Conservation (phyloP, 2,888 invertebrate species). For the Dryomyza anilis region DNA sequence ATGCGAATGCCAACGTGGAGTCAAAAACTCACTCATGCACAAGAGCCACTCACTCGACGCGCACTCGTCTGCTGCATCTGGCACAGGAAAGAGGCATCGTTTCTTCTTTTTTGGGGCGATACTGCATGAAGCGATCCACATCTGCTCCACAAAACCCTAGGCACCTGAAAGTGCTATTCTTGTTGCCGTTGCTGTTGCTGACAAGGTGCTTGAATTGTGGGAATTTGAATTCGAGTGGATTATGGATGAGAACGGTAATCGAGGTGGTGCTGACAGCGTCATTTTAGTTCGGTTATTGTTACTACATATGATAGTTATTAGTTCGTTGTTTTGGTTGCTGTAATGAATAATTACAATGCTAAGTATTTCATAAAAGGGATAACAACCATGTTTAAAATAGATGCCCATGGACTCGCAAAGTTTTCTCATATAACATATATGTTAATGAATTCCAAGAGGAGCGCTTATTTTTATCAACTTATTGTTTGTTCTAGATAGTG, state of each 20-base stretch:
- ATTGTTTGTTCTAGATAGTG: not conserved
- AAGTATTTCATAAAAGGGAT: slow-evolving; percentile 12
- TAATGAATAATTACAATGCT: slow-evolving; percentile 22
- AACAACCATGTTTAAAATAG: not conserved
- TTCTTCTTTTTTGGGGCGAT: no score
- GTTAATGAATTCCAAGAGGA: slow-evolving; percentile 10
- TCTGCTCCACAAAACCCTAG: not conserved
- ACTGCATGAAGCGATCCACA: not conserved
- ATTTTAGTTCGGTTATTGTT: slow-evolving; percentile 8
- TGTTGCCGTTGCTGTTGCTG: slow-evolving; percentile 8
- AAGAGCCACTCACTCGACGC: no score
- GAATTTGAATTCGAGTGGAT: slow-evolving; percentile 15
- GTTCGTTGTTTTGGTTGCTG: not conserved
- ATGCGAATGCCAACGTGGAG: not conserved
- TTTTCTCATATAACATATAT: no score
- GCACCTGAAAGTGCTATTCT: slow-evolving; percentile 5
- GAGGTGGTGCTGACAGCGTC: slow-evolving; percentile 19
- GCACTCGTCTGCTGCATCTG: no score
- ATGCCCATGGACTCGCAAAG: no score
- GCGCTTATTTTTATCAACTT: slow-evolving; percentile 6
- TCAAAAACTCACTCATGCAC: slow-evolving; percentile 25
- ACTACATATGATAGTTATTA: not conserved
- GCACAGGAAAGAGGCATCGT: no score
- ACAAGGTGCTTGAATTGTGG: slow-evolving; percentile 14
- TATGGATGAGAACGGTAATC: not conserved